Evolutionary conservation across 1,140 invertebrate genomes (phyloP).

Genomic region (Scaptomyza pallida): DNA sequence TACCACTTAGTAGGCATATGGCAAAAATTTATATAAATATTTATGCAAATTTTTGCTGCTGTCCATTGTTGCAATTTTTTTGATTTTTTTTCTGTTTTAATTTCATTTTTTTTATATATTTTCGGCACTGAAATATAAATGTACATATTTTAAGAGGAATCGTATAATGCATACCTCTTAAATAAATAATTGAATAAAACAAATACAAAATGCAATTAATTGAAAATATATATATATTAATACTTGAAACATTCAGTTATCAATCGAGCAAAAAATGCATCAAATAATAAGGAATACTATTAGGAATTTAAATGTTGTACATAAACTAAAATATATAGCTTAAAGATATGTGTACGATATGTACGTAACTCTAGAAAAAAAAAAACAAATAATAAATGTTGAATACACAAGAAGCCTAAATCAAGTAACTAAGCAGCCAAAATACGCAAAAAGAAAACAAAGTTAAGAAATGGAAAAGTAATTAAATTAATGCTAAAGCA

Average conservation of each 20-base stretch:
- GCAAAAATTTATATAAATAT: conserved; percentile 31
- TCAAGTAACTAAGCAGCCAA: conserved; percentile 56
- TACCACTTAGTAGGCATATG: background rate
- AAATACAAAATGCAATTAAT: conserved; percentile 40
- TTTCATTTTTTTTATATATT: background rate
- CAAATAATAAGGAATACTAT: conserved; percentile 45
- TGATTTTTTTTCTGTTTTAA: background rate
- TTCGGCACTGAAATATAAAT: conserved; percentile 25
- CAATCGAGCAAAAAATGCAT: conserved; percentile 17
- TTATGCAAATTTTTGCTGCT: conserved; percentile 18
- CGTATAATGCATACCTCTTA: conserved; percentile 8
- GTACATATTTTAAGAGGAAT: conserved; percentile 43
- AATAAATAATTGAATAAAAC: conserved; percentile 18
- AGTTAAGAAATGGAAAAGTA: conserved; percentile 17
- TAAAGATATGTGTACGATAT: conserved; percentile 66
- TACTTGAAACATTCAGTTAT: conserved; percentile 1
- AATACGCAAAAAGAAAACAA: conserved; percentile 48
- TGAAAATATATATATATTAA: conserved; percentile 11
- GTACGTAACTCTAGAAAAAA: conserved; percentile 56
- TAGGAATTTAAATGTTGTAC: conserved; percentile 79
- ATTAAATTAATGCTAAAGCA: conserved; percentile 20
- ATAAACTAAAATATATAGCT: conserved; percentile 62
- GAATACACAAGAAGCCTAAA: conserved; percentile 53
- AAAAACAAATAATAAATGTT: conserved; percentile 15
- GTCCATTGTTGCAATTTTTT: conserved; percentile 27